Evolutionary conservation across 2,797 vertebrate genomes (phyloP).

Genomic region (Melopsittacus undulatus): DNA sequence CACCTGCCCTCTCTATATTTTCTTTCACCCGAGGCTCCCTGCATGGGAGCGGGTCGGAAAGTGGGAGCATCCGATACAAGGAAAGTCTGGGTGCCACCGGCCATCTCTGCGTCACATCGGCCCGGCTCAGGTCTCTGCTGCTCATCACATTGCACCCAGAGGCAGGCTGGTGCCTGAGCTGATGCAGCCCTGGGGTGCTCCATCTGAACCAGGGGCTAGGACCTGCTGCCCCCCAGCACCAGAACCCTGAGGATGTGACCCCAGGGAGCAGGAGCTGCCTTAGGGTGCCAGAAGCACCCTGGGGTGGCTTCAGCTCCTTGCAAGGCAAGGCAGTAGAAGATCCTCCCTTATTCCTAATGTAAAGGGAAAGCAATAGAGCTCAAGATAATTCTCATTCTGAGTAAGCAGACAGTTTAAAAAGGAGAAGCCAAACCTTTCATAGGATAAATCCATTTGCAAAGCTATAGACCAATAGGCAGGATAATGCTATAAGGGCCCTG

Average conservation of each 20-base stretch:
- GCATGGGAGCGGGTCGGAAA: not conserved
- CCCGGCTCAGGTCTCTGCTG: constrained; percentile 40
- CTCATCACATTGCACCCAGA: not conserved
- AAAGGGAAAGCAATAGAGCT: not conserved
- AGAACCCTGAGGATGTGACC: not conserved
- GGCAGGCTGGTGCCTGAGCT: not conserved
- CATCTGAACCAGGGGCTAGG: not conserved
- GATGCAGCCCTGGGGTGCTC: not conserved
- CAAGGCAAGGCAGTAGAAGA: not conserved
- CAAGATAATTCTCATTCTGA: not conserved
- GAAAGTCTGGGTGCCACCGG: not conserved
- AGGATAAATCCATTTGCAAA: not conserved
- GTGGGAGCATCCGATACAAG: constrained; percentile 38
- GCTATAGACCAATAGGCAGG: not conserved
- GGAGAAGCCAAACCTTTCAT: not conserved
- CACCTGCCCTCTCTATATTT: constrained; percentile 33
- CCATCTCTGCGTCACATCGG: constrained; percentile 59
- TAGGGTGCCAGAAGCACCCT: not conserved
- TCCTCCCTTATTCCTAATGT: not conserved
- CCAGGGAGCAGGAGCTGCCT: not conserved
- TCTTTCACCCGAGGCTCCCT: not conserved
- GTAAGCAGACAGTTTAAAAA: not conserved
- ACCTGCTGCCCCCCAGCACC: not conserved
- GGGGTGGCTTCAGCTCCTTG: not conserved
- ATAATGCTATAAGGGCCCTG: accelerated